These are phyloP conservation scores for Sturnira hondurensis DNA, from an alignment of 2,113 vertebrate species.

Conservation along the genomic window DNA sequence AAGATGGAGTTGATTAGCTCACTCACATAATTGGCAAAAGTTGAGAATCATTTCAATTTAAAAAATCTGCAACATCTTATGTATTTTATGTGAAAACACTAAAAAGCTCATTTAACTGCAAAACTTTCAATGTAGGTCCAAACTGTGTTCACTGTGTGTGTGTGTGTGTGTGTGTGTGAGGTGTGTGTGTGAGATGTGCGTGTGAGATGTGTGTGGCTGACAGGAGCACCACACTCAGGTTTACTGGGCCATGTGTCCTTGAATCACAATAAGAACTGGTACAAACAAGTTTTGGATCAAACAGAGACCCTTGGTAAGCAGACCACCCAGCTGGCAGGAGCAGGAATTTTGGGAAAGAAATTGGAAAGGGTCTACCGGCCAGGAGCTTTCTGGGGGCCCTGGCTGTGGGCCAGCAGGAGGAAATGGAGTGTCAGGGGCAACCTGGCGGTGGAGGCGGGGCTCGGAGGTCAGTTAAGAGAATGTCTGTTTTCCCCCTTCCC, in stretches of 20 bases:
- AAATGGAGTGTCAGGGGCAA: background rate
- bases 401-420: background rate
- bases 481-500: background rate
- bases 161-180: too few relatives aligned
- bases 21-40: background rate
- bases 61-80: background rate
- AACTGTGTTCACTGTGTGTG: too few relatives aligned
- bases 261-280: background rate
- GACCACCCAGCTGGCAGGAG: background rate
- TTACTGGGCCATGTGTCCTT: background rate
- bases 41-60: background rate
- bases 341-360: background rate
- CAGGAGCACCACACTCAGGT: background rate
- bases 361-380: background rate
- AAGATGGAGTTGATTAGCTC: background rate
- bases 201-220: background rate
- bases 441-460: too few relatives aligned
- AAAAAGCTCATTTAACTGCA: background rate
- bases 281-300: background rate
- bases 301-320: background rate
- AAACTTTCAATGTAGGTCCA: background rate
- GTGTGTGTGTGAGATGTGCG: background rate
- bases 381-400: background rate
- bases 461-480: background rate
- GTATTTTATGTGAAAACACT: background rate